Percentiles rank a stretch among this genome's conserved stretches.
phyloP scores from a whole-genome alignment of 2,113 vertebrate species.

The Hoplias malabaricus region DNA sequence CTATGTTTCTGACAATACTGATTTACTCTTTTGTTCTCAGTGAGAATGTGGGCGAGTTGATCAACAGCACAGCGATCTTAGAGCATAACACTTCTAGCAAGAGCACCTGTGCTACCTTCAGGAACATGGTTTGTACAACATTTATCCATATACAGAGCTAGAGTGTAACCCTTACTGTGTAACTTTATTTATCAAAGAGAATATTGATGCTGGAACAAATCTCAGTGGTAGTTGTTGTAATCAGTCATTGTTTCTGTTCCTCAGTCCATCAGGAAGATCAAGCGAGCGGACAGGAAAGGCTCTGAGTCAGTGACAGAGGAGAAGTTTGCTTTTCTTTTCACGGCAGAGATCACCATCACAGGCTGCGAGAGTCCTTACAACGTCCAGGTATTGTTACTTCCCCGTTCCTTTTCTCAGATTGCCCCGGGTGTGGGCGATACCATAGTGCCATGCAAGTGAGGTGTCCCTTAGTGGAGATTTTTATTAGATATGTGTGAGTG shows the following conservation, averaged over 20 bases:
- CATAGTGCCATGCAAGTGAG: too few relatives aligned
- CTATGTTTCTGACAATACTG: neutral
- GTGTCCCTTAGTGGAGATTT: too few relatives aligned
- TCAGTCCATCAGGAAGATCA: constrained; percentile 96
- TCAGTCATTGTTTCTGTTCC: neutral
- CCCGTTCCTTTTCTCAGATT: too few relatives aligned
- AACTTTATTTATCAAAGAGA: neutral
- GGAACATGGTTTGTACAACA: constrained; percentile 83
- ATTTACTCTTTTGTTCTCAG: constrained; percentile 62
- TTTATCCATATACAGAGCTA: too few relatives aligned
- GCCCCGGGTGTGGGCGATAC: too few relatives aligned
- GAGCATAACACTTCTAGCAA: constrained; percentile 84
- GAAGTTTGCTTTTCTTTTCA: constrained; percentile 93
- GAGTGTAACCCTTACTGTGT: too few relatives aligned
- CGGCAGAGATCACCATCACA: constrained; percentile 77
- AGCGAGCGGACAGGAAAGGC: constrained; percentile 91
- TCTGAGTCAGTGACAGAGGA: constrained; percentile 96
- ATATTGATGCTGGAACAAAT: neutral
- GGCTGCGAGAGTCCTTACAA: constrained; percentile 75
- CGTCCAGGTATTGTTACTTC: constrained; percentile 78
- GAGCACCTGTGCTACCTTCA: constrained; percentile 87
- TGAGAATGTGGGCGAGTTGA: constrained; percentile 89
- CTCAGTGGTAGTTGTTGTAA: too few relatives aligned
- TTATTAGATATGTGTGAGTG: too few relatives aligned
- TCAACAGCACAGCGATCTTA: constrained; percentile 85